Base-by-base conservation (phyloP, 2,888 invertebrate species). In the Xylocampa areola region DNA sequence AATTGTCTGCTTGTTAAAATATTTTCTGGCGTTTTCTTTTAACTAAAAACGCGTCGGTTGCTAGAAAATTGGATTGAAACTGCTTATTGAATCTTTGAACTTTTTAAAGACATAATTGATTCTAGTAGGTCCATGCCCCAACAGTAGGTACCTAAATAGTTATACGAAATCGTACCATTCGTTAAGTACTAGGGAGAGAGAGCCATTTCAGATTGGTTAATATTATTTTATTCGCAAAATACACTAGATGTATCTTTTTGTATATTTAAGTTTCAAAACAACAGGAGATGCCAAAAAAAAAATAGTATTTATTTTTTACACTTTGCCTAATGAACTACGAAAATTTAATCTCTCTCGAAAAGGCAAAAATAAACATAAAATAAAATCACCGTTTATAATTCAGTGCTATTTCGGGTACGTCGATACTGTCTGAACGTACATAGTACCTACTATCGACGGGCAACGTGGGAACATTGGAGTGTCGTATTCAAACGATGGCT, bases 1-100 rank as follows among this genome's bases (percentile, higher is more conserved):
- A 69, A 68, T 63, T 63, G 55, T 59, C 58, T 51, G 36, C 59
- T 66, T 52, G 57, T 75, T 62, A 52, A 60, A 57, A 63, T 61
- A 70, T 62, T 76, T 67, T 55, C 47, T 43, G 33, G 29, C 55
- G 25, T 68, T 61, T 68, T 41, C 36, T 55, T 67, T 50, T 33
- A n/a, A 61, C 44, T 68, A 29, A 36, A 68, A 41, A 51, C 32
- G 14, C 29, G 32, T 67, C 43, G 27, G 43, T 39, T 17, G 37
- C 8, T 39, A 2, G 27, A 10, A 7, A 16, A 47, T 37, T 43
- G 13, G 4, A 25, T 2, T 36, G 16, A 25, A 43, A 65, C 32
- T 55, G 30, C 7, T 32, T 27, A 6, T 37, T 32, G 21, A 23
- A 37, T 35, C 13, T 11, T 29, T 16, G n/a, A 13, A 36, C 21